Percentiles rank a stretch among this genome's conserved stretches.
phyloP scores from a whole-genome alignment of 2,113 vertebrate genomes.

The Arvicanthis niloticus region DNA sequence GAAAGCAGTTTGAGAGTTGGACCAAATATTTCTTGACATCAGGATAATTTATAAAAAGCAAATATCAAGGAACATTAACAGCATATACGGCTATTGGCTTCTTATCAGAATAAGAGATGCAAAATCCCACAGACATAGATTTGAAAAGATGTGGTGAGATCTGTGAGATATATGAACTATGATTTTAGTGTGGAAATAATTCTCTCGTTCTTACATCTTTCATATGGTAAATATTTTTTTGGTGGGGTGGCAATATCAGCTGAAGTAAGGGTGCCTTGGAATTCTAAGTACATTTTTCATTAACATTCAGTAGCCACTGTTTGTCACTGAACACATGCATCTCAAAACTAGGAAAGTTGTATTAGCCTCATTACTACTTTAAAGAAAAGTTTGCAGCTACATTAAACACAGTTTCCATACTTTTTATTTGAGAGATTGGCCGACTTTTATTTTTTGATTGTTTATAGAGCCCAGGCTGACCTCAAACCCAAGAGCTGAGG shows the following conservation, averaged over 20 bases:
- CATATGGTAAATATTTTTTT: background rate
- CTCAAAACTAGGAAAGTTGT: background rate
- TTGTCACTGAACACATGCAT: background rate
- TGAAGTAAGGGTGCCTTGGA: background rate
- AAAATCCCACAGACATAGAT: background rate
- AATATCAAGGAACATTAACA: background rate
- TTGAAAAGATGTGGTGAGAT: background rate
- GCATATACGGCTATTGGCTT: background rate
- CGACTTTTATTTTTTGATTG: too few species aligned
- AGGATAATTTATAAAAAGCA: background rate
- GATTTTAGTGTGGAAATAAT: background rate
- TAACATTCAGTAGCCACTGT: background rate
- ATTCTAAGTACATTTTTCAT: background rate
- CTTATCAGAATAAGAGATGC: background rate
- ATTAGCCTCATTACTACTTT: background rate
- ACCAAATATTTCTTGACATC: background rate
- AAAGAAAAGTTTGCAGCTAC: background rate
- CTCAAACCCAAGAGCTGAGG: background rate
- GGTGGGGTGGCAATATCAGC: background rate
- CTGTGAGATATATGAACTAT: background rate
- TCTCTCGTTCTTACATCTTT: background rate
- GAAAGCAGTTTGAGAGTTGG: slow-evolving; percentile 29
- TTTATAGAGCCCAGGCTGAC: background rate
- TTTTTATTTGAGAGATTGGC: background rate
- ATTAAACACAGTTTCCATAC: background rate